Evolutionary conservation across 2,888 invertebrate genomes (phyloP), one percentile per base, ranked within the genome.

Genomic region (Drosophila neotestacea): DNA sequence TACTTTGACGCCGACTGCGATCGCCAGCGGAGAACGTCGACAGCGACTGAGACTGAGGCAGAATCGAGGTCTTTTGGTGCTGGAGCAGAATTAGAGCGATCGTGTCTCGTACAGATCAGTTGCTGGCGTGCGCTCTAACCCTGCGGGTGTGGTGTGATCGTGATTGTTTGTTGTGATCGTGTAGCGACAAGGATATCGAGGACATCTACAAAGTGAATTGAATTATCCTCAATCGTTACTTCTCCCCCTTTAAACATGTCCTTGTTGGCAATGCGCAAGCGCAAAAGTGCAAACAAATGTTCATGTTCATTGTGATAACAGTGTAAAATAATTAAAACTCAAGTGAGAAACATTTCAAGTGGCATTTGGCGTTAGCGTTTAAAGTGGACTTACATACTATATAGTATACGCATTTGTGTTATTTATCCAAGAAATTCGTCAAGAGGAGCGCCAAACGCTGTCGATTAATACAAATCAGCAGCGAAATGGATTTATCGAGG

Each of bases 401-500:
- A 36, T 52, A 44, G 61, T 39, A 11, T 22, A 22, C 28, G n/a
- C 30, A 22, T 30, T 47, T 47, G 59, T 36, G 54, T 28, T 73
- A 73, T 63, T 66, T 79, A 76, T 46, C 48, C 51, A 62, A 63
- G 60, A 60, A 47, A 46, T 54, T 60, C 32, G 47, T 52, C 48
- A 62, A 70, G 50, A 42, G 68, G 55, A 67, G 52, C 77, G 69
- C 65, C 67, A 52, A 70, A 69, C 74, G 82, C 73, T 70, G 75
- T 75, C 75, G 72, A 80, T 73, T 83, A 86, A 77, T 72, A 79
- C 58, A 64, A 64, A 50, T 67, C 74, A 82, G 84, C 82, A 50
- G 69, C 71, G 83, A 90, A 86, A 92, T 92, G 92, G 92, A 92
- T 90, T 91, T 92, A 92, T 92, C 92, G 85, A 91, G 92, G 92